Base-by-base conservation (phyloP, 2,113 vertebrate species). In the Poeciliopsis turrubarensis region DNA sequence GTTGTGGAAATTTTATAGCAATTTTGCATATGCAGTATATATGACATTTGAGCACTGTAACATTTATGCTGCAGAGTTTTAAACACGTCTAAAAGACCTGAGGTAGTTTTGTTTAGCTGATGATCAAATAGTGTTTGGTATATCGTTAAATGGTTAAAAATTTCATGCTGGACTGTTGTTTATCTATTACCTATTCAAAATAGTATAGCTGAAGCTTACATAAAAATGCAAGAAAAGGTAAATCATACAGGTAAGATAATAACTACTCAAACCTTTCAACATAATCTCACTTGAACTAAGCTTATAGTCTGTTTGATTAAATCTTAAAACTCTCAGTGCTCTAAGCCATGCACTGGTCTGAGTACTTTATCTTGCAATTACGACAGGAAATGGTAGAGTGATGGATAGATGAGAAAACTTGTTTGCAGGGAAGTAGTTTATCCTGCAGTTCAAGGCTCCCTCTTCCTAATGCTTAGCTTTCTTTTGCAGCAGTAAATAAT, bases 331-430 rank as follows among this genome's bases (percentile, higher is more conserved):
- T 71, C 82, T 17, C 80, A 37, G 39, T 72, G 27, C 19, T 13
- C 27, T 10, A 27, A 64, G 15, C 72, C 68, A 75, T 85, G 72
- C 73, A 72, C 47, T 25, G 22, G 47, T 54, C 47, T 54, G 47
- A 79, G 26, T 67, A 70, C 66, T 75, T 83, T 72, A 79, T 78
- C 73, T 75, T 70, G 27, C 37, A 25, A 51, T 65, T 44, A 27
- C 47, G 41, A 64, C 70, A 87, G 82, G 81, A 90, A 89, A 86
- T 73, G 54, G 51, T 54, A 66, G 63, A 60, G 64, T 63, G 64
- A 81, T 61, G 44, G 60, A 60, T 37, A 13, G 71, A 39, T 2
- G 17, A 69, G 51, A 67, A 6, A 31, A 19, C n/a, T 12, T 74
- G 72, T 80, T 83, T 80, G 80, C 77, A 64, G 7, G 30, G 0